A percentile compares a stretch with the other conserved stretches of the same genome.
Conservation (phyloP, 37 sponge, comb jelly and placozoan species). For the Crambe crambe region DNA sequence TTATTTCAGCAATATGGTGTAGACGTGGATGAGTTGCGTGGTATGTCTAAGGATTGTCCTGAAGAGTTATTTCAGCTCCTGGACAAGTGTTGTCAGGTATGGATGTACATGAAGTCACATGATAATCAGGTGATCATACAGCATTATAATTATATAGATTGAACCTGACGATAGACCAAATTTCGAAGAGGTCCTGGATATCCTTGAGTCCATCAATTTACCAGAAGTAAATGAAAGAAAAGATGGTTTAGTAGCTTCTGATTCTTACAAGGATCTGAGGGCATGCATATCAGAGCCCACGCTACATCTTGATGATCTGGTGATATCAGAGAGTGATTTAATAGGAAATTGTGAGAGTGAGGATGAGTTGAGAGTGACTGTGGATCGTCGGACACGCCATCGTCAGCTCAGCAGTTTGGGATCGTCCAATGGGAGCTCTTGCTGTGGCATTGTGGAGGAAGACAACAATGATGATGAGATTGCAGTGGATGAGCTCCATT, state of each 20-base stretch:
- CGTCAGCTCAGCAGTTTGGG: not conserved
- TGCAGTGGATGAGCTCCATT: not conserved
- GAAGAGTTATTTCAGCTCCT: conserved; percentile 44
- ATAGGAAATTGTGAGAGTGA: not conserved
- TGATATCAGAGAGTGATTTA: not conserved
- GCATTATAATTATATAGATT: conserved; percentile 52
- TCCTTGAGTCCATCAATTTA: conserved; percentile 18
- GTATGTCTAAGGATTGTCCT: conserved; percentile 52
- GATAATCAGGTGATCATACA: too few species aligned
- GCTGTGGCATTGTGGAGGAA: conserved; percentile 5
- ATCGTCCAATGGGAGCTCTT: not conserved
- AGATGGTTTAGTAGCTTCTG: not conserved
- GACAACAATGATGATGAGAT: not conserved
- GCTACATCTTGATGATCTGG: conserved; percentile 1
- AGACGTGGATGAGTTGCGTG: conserved; percentile 41
- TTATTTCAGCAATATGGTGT: conserved; percentile 57
- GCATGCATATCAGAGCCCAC: conserved; percentile 30
- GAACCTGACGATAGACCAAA: conserved; percentile 64
- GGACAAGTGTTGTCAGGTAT: conserved; percentile 59
- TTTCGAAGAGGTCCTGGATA: conserved; percentile 44
- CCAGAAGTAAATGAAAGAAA: not conserved
- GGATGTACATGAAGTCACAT: not conserved
- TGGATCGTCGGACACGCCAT: not conserved
- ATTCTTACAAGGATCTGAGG: conserved; percentile 15
- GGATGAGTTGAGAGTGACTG: not conserved